phyloP scores from a whole-genome alignment of 2,888 invertebrate species.

The Chirona hameri region DNA sequence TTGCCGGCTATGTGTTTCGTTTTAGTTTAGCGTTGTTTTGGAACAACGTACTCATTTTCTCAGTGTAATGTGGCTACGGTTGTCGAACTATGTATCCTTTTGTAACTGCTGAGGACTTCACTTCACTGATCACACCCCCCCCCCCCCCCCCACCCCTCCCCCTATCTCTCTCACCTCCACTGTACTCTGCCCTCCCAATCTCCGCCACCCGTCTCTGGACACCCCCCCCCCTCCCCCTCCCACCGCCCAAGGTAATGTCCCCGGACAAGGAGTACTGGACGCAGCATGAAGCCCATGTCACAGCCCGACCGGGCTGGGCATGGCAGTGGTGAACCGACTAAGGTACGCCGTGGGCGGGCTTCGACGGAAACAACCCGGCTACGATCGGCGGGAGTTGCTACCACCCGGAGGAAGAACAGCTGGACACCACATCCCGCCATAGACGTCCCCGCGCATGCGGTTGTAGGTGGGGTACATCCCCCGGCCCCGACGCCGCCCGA shows the following conservation, averaged over 20 bases:
- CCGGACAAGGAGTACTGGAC: slow-evolving; percentile 1
- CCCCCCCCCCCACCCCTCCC: too few species aligned
- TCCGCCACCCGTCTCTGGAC: too few species aligned
- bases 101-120: too few species aligned
- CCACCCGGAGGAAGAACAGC: slow-evolving; percentile 84
- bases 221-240: not conserved
- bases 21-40: too few species aligned
- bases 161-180: too few species aligned
- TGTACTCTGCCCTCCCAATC: too few species aligned
- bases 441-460: slow-evolving; percentile 77
- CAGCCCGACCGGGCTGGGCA: slow-evolving; percentile 68
- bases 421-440: slow-evolving; percentile 74
- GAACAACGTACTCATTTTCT: too few species aligned
- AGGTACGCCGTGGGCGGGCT: slow-evolving; percentile 81
- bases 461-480: slow-evolving; percentile 59
- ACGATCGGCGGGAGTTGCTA: slow-evolving; percentile 81
- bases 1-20: too few species aligned
- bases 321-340: slow-evolving; percentile 57
- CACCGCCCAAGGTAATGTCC: slow-evolving; percentile 26
- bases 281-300: slow-evolving; percentile 45
- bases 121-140: too few species aligned
- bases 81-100: too few species aligned
- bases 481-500: too few species aligned
- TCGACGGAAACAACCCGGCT: slow-evolving; percentile 76
- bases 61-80: too few species aligned